These are phyloP conservation scores for Neosalanx taihuensis DNA, from an alignment of 2,797 vertebrate species.

Conservation along the genomic window DNA sequence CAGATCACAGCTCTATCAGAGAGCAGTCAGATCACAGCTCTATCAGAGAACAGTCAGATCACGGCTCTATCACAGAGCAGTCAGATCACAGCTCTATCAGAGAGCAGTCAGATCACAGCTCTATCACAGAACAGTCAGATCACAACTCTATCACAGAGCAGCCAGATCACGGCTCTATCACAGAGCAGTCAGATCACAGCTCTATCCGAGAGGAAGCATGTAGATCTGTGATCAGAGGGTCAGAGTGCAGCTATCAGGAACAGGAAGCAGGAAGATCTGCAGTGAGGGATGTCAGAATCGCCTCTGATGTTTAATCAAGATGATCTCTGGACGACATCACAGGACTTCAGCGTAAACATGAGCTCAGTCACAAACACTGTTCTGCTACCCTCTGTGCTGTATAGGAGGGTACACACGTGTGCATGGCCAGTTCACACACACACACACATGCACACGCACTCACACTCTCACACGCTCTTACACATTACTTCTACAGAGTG, in stretches of 20 bases:
- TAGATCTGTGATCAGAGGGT: slow-evolving; percentile 45
- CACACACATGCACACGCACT: background rate
- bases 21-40: slow-evolving; percentile 32
- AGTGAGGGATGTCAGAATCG: slow-evolving; percentile 14
- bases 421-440: background rate
- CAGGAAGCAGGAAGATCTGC: slow-evolving; percentile 29
- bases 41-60: slow-evolving; percentile 1
- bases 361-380: background rate
- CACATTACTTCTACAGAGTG: background rate
- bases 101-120: slow-evolving; percentile 33
- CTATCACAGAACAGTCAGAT: slow-evolving; percentile 32
- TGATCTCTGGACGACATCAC: slow-evolving; percentile 61
- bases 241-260: slow-evolving; percentile 49
- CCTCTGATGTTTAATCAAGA: slow-evolving; percentile 41
- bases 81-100: slow-evolving; percentile 34
- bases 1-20: slow-evolving; percentile 35
- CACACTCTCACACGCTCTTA: background rate
- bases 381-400: slow-evolving; percentile 11
- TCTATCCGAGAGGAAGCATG: slow-evolving; percentile 2
- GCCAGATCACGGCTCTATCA: slow-evolving; percentile 33
- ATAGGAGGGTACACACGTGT: background rate
- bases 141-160: slow-evolving; percentile 13
- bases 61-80: background rate
- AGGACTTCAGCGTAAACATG: slow-evolving; percentile 54
- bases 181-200: slow-evolving; percentile 33